phyloP scores from a whole-genome alignment of 2,113 vertebrate genomes.

The Trinectes maculatus region DNA sequence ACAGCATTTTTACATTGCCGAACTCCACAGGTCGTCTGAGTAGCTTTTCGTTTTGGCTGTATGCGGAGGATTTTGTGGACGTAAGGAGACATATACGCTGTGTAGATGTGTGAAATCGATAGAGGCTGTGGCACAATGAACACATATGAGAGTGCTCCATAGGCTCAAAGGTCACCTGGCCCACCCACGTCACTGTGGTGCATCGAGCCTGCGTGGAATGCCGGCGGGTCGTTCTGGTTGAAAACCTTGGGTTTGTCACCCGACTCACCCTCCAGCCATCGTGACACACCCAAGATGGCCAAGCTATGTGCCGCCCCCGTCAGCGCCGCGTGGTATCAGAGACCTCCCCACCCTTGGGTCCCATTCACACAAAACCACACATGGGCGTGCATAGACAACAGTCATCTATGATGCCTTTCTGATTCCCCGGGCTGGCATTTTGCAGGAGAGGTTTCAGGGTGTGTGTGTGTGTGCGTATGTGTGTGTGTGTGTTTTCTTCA shows the following conservation, averaged over 20 bases:
- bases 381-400: conserved; percentile 73
- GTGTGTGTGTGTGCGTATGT: conserved; percentile 33
- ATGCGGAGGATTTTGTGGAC: conserved; percentile 10
- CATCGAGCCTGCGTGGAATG: conserved; percentile 65
- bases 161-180: conserved; percentile 75
- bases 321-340: conserved; percentile 63
- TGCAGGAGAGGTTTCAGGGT: conserved; percentile 53
- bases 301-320: conserved; percentile 72
- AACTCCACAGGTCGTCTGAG: neutral
- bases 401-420: conserved; percentile 75
- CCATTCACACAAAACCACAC: conserved; percentile 74
- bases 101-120: conserved; percentile 69
- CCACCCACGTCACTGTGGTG: conserved; percentile 77
- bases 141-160: conserved; percentile 51
- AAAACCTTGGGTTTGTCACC: conserved; percentile 67
- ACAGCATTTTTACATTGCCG: no score
- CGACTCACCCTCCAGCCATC: conserved; percentile 48
- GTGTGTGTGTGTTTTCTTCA: conserved; percentile 51
- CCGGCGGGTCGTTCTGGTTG: conserved; percentile 48
- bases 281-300: conserved; percentile 62
- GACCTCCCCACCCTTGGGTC: conserved; percentile 58
- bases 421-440: conserved; percentile 74
- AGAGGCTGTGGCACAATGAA: conserved; percentile 66
- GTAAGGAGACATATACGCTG: conserved; percentile 37
- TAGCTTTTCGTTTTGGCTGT: conserved; percentile 12